Evolutionary conservation across 2,113 vertebrate species (phyloP).

Genomic region (Acanthisitta chloris): DNA sequence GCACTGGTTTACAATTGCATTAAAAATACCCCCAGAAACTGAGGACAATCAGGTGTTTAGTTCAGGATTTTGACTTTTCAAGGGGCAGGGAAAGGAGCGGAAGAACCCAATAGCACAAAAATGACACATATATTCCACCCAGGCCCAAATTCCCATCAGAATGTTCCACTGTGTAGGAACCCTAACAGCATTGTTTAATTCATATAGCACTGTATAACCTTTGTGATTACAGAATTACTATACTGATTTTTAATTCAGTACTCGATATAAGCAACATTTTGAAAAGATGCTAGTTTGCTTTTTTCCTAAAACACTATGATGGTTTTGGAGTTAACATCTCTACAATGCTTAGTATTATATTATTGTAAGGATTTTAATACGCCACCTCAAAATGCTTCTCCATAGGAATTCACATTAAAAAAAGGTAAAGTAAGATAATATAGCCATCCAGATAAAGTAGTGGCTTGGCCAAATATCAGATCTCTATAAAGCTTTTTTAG

Average conservation of each 20-base stretch:
- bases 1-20: neutral
- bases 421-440: neutral
- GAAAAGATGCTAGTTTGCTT: neutral
- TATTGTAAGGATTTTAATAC: neutral
- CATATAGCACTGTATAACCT: neutral
- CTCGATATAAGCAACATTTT: neutral
- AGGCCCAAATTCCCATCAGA: neutral
- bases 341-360: neutral
- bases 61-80: neutral
- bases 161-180: neutral
- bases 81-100: neutral
- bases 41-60: neutral
- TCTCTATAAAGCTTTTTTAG: neutral
- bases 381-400: neutral
- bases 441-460: neutral
- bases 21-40: neutral
- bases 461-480: neutral
- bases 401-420: neutral
- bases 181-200: neutral
- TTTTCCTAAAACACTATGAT: neutral
- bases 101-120: neutral
- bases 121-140: neutral
- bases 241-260: neutral
- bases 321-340: neutral
- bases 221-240: neutral